Evolutionary conservation across 35 echinoderm and acorn worm genomes (phyloP), one percentile per base, ranked within the genome.

Genomic region (Chiridota heheva): DNA sequence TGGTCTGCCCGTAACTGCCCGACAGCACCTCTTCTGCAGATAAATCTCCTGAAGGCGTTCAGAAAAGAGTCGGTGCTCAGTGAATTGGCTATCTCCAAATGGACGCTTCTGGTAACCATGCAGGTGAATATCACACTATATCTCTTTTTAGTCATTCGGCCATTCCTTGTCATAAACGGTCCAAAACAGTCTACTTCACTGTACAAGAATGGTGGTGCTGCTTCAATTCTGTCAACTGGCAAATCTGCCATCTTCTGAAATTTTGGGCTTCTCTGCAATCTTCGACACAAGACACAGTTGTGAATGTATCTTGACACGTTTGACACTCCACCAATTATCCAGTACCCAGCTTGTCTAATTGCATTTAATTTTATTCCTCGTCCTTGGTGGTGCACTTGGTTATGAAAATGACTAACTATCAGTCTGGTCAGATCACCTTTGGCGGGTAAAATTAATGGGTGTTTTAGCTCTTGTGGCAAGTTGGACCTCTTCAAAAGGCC

Each of bases 201-300:
- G 43, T 69, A 69, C 12, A 62, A 34, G 18, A 80, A 63, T 31
- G 73, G 84, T 4, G 60, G 7, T 7, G 38, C 30, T n/a, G 43
- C 30, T 28, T 65, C 60, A 4, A 69, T n/a, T 28, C 85, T 5
- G 24, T 84, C 81, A 12, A 1, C 36, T 31, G 85, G 85, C 22
- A 80, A 31, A 36, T 80, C 69, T 6, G 85, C 59, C 85, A 87
- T 87, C 34, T 55, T 66, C n/a, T 79, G 84, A 36, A 44, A 31
- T 40, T 16, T 33, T 4, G 45, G 6, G 2, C n/a, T 67, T 8
- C 48, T 28, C 2, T 72, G 77, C 13, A 86, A 40, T 43, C 44
- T 86, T 25, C 36, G 59, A 22, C 83, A 86, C 8, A 25, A 2
- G 44, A 41, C 44, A 63, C 84, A 87, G n/a, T 80, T 63, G 63